phyloP scores from a whole-genome alignment of 2,113 vertebrate genomes.

The Apteryx mantelli region DNA sequence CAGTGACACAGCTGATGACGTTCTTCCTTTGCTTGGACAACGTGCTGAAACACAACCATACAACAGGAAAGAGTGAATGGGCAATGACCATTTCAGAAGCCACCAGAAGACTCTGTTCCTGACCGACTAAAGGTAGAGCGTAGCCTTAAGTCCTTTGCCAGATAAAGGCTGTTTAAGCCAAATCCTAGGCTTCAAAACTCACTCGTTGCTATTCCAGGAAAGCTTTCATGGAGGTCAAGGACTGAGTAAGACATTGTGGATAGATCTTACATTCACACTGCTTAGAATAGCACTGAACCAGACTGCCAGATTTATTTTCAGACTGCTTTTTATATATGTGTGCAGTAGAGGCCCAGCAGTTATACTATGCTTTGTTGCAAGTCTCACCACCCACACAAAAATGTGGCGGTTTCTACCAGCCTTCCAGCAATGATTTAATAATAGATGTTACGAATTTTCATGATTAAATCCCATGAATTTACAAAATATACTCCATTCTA shows the following conservation, averaged over 20 bases:
- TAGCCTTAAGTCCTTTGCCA: not conserved
- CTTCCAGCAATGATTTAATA: conserved; percentile 62
- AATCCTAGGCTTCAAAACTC: conserved; percentile 6
- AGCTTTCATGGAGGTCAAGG: conserved; percentile 52
- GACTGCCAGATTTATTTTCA: conserved; percentile 66
- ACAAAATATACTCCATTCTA: conserved; percentile 21
- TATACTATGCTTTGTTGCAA: conserved; percentile 64
- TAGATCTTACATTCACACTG: conserved; percentile 25
- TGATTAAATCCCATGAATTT: conserved; percentile 31
- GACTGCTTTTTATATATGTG: conserved; percentile 47
- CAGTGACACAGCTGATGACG: conserved; percentile 98
- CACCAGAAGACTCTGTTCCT: fast-evolving
- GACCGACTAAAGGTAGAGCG: not conserved
- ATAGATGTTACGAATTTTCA: conserved; percentile 41
- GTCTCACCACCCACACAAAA: conserved; percentile 60
- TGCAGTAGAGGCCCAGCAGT: conserved; percentile 48
- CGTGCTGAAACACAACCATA: conserved; percentile 78
- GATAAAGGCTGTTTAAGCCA: not conserved
- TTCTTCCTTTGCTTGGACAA: conserved; percentile 97
- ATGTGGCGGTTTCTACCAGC: not conserved
- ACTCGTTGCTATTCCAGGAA: conserved; percentile 56
- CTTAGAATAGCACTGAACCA: conserved; percentile 60
- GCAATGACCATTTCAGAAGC: fast-evolving
- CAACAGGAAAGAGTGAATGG: conserved; percentile 5
- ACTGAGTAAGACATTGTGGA: conserved; percentile 46